Base-by-base conservation (phyloP, 1,140 invertebrate species). In the Philopotamus ludificatus region DNA sequence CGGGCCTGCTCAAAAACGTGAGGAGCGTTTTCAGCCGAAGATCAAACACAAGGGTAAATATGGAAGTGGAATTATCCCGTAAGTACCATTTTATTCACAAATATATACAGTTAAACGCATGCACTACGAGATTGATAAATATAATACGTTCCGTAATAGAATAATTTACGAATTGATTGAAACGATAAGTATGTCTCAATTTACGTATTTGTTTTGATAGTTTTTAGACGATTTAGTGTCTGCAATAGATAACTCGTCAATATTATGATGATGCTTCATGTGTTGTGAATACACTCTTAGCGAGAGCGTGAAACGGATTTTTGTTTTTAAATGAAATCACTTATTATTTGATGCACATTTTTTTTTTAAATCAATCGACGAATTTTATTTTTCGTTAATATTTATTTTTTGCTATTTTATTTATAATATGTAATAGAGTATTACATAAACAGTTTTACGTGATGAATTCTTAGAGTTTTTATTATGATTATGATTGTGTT, bases 31-130 rank as follows among this genome's bases (percentile, higher is more conserved):
- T 97, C 85, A 85, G 85, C 74, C 85, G 89, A 74, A 85, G 88
- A 75, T 87, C 89, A 72, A 87, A 91, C 74, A 85, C 89, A 72
- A 85, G 89, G 79, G 86, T 87, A 77, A 85, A 86, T 83, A 84
- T 87, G 77, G 93, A 95, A 79, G 86, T 95, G 76, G 93, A 95
- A 81, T 82, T 95, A 78, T 90, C 90, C 76, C 92, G 93, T 95
- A 88, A 94, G 92, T 94, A 84, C 63, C 23, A 26, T 22, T 53
- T 42, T 65, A 22, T 51, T n/a, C 16, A 9, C 9, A 45, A 7
- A 45, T 45, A 7, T 15, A 45, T 45, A 8, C 15, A 45, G 20
- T 3, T 15, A 45, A n/a, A n/a, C n/a, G n/a, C n/a, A n/a, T n/a
- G n/a, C n/a, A n/a, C n/a, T n/a, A n/a, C n/a, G n/a, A n/a, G n/a